Conservation (phyloP, 2,797 vertebrate species). For the Urosaurus nigricauda region DNA sequence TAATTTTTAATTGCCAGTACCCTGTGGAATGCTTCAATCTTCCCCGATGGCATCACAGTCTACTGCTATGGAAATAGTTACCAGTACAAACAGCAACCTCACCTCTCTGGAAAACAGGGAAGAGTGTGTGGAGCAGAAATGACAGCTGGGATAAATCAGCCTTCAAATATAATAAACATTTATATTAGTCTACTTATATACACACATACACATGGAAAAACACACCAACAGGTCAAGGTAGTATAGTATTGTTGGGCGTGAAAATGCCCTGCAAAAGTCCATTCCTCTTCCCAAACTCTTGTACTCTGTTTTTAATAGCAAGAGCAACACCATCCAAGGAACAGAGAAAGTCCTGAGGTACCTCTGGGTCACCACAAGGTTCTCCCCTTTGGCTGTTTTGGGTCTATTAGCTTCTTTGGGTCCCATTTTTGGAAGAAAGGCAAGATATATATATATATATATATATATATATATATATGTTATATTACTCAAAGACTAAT, state of each 20-base stretch:
- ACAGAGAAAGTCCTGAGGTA: background rate
- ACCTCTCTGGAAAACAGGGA: conserved; percentile 66
- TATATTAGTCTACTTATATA: conserved; percentile 15
- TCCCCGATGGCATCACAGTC: conserved; percentile 76
- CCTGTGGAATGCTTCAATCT: conserved; percentile 69
- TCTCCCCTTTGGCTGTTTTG: too few species aligned
- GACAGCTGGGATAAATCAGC: conserved; percentile 51
- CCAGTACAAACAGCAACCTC: conserved; percentile 73
- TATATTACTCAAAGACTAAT: background rate
- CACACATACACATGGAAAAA: background rate
- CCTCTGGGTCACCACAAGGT: too few species aligned
- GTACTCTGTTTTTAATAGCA: background rate
- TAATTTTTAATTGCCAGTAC: conserved; percentile 77
- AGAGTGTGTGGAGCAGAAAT: conserved; percentile 58
- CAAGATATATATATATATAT: too few species aligned
- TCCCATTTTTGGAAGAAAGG: too few species aligned
- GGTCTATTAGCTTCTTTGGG: too few species aligned
- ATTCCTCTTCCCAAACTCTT: background rate
- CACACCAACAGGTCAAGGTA: background rate
- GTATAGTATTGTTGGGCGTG: background rate
- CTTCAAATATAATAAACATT: conserved; percentile 38
- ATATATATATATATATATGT: too few species aligned
- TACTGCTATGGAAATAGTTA: conserved; percentile 76
- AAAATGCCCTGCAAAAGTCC: background rate
- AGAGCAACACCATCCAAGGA: conserved; percentile 1